Evolutionary conservation across 2,888 invertebrate species (phyloP), one percentile per base, ranked within the genome.

Genomic region (Parapristionchus giblindavisi): DNA sequence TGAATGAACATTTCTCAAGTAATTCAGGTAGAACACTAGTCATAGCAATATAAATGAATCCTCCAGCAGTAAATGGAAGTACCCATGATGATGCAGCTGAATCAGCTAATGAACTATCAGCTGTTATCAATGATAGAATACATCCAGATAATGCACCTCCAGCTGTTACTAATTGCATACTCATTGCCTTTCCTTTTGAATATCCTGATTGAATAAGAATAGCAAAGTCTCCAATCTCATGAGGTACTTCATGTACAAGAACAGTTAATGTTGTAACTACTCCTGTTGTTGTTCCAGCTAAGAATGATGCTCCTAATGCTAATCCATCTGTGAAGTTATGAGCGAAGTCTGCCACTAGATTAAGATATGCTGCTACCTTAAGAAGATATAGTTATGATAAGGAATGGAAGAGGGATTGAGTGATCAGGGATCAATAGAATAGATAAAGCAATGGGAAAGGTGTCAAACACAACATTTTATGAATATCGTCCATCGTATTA

Each of bases 301-400:
- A 81, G 79, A 87, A 87, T 1, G 97, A 97, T 1, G 98, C 98
- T 68, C 99, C 99, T 88, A 99, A 98, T 32, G 99, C 99, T 77
- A 99, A 90, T 32, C 99, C 99, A 91, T 99, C 99, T 17, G 99
- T 99, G 88, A 99, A 97, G 90, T 99, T 99, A 89, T 99, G 99
- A 21, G 95, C 93, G 89, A 97, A 97, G 89, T 99, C 99, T 48
- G 99, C 99, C 71, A 94, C 97, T 81, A 99, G 90, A 90, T 99
- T 99, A 79, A 99, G 91, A 89, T 97, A 99, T 2, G 96, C 96
- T 48, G 94, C 92, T 21, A 95, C 93, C 89, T 93, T n/a, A 92
- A 70, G 68, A 40, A 94, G 21, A 24, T 54, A 14, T 24, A 34
- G 61, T 6, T n/a, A 24, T 14, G 14, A n/a, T 6, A 6, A 24